Evolutionary conservation across 2,888 invertebrate genomes (phyloP).

Genomic region (Ichneumoninae sp.): DNA sequence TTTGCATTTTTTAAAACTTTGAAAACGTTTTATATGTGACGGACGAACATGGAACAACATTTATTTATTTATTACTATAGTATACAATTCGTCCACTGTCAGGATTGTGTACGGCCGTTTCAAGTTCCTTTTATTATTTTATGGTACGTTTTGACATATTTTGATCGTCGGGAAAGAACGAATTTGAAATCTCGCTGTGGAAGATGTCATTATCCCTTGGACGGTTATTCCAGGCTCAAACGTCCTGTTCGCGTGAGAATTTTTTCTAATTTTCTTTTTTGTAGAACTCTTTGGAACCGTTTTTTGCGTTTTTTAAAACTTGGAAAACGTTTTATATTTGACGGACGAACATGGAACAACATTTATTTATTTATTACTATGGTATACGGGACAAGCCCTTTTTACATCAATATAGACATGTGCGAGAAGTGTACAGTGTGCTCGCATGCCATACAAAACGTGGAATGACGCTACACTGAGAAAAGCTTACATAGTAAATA

Average conservation of each 20-base stretch:
- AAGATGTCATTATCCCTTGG: neutral
- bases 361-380: neutral
- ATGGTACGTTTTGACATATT: conserved; percentile 42
- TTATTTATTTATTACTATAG: neutral
- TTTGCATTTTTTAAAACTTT: no score
- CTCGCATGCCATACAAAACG: no score
- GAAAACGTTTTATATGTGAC: neutral
- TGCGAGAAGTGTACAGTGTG: no score
- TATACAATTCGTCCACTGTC: conserved; percentile 14
- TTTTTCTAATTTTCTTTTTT: no score
- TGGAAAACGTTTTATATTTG: no score
- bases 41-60: neutral
- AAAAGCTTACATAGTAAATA: no score
- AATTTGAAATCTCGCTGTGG: neutral
- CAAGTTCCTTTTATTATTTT: conserved; percentile 53
- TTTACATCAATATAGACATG: no score
- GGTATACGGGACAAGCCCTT: no score
- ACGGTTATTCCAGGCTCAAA: neutral
- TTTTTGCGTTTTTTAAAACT: no score
- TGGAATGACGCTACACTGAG: no score
- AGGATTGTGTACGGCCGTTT: conserved; percentile 32
- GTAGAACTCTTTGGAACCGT: no score
- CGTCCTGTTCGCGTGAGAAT: neutral
- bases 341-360: neutral
- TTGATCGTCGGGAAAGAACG: neutral